A percentile compares a stretch with the other conserved stretches of the same genome.
phyloP scores from a whole-genome alignment of 2,888 invertebrate genomes.

The Mesorhabditis spiculigera region DNA sequence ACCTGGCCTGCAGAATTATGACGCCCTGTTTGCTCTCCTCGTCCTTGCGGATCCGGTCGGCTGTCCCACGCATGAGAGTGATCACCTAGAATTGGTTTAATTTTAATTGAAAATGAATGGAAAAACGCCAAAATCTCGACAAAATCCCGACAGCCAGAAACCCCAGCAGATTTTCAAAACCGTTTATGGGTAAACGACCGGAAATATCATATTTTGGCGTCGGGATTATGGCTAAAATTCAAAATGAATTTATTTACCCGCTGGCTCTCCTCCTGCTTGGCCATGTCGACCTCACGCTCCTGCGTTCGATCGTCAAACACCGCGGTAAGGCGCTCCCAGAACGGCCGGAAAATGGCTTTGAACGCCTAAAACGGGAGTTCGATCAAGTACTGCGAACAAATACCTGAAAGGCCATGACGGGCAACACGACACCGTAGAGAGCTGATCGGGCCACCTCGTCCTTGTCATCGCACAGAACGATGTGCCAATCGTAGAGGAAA shows the following conservation, averaged over 20 bases:
- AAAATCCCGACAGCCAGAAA: too few species aligned
- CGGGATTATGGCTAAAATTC: too few species aligned
- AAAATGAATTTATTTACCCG: neutral
- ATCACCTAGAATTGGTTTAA: slow-evolving; percentile 25
- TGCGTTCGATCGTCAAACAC: slow-evolving; percentile 40
- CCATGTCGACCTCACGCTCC: slow-evolving; percentile 42
- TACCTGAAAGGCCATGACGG: slow-evolving; percentile 32
- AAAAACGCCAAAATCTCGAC: too few species aligned
- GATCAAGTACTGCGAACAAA: neutral
- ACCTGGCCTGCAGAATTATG: slow-evolving; percentile 76
- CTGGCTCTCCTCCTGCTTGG: slow-evolving; percentile 43
- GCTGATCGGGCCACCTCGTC: slow-evolving; percentile 44
- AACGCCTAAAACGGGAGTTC: slow-evolving; percentile 15
- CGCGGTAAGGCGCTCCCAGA: slow-evolving; percentile 28
- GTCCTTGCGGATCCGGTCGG: slow-evolving; percentile 75
- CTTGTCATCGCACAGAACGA: slow-evolving; percentile 53
- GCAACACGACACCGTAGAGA: slow-evolving; percentile 50
- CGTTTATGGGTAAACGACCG: too few species aligned
- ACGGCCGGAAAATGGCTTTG: slow-evolving; percentile 36
- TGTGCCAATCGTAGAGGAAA: slow-evolving; percentile 48
- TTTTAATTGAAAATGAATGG: neutral
- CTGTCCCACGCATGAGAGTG: slow-evolving; percentile 85
- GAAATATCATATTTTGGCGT: too few species aligned
- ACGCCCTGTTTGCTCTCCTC: slow-evolving; percentile 81
- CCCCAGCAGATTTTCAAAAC: neutral